phyloP scores from a whole-genome alignment of 2,797 vertebrate species.

The Gambusia yucatana region DNA sequence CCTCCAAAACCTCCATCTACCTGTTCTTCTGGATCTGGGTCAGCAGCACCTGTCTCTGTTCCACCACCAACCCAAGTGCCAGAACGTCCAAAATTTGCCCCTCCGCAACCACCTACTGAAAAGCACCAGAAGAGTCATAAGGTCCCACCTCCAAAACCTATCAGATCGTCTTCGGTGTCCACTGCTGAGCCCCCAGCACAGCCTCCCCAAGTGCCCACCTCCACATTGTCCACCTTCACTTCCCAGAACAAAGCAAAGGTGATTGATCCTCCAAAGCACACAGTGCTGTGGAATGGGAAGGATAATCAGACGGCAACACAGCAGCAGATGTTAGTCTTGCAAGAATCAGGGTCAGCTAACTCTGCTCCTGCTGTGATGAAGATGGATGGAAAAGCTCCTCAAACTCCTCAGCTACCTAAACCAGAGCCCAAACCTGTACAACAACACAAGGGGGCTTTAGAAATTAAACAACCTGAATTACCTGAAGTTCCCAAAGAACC shows the following conservation, averaged over 20 bases:
- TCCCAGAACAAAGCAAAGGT: slow-evolving; percentile 78
- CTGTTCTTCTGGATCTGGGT: slow-evolving; percentile 44
- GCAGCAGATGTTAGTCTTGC: slow-evolving; percentile 71
- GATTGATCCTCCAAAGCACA: slow-evolving; percentile 61
- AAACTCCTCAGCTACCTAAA: slow-evolving; percentile 52
- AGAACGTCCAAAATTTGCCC: slow-evolving; percentile 69
- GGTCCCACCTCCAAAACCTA: slow-evolving; percentile 77
- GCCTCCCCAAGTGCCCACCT: slow-evolving; percentile 46
- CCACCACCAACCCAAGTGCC: slow-evolving; percentile 38
- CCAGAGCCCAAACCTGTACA: slow-evolving; percentile 52
- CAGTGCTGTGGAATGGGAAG: slow-evolving; percentile 35
- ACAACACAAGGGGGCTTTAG: slow-evolving; percentile 46
- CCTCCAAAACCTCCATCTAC: slow-evolving; percentile 78
- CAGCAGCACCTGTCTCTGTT: slow-evolving; percentile 43
- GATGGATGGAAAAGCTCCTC: slow-evolving; percentile 54
- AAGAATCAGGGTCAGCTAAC: slow-evolving; percentile 63
- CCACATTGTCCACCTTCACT: slow-evolving; percentile 78
- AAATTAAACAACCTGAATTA: slow-evolving; percentile 35
- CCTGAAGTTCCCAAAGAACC: slow-evolving; percentile 30
- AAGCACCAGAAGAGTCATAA: slow-evolving; percentile 65
- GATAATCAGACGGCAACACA: slow-evolving; percentile 54
- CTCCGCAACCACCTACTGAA: slow-evolving; percentile 71
- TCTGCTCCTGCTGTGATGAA: slow-evolving; percentile 42
- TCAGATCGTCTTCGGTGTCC: slow-evolving; percentile 74
- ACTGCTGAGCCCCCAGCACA: slow-evolving; percentile 64